phyloP scores from a whole-genome alignment of 2,113 vertebrate genomes.

The Otocyon megalotis region DNA sequence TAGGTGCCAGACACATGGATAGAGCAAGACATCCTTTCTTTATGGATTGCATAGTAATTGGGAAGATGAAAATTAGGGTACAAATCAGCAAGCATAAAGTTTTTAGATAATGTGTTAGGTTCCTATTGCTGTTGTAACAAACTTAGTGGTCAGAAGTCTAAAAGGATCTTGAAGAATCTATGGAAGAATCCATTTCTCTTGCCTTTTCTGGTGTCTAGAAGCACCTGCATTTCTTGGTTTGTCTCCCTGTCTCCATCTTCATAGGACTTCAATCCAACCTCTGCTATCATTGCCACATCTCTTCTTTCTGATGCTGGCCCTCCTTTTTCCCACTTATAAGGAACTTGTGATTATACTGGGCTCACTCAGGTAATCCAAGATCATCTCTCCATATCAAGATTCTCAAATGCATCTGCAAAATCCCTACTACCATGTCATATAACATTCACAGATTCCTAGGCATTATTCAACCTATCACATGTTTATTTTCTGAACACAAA shows the following conservation, averaged over 20 bases:
- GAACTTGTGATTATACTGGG: background rate
- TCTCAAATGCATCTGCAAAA: background rate
- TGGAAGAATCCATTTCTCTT: background rate
- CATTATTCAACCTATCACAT: background rate
- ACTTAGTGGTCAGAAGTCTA: background rate
- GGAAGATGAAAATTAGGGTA: background rate
- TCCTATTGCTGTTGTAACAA: constrained; percentile 8
- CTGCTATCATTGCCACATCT: background rate
- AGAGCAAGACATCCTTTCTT: background rate
- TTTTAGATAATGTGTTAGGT: constrained; percentile 17
- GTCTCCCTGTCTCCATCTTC: background rate
- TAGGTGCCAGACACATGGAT: background rate
- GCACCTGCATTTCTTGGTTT: background rate
- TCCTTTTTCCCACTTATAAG: background rate
- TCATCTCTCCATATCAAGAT: background rate
- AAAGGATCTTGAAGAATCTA: background rate
- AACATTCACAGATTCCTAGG: background rate
- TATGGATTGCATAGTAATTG: background rate
- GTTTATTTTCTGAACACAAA: background rate
- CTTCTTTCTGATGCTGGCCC: background rate
- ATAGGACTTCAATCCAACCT: background rate
- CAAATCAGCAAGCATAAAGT: background rate
- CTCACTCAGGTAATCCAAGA: background rate
- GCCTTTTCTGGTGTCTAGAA: background rate
- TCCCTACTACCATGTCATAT: background rate